Evolutionary conservation across 2,888 invertebrate genomes (phyloP), one percentile per base, ranked within the genome.

Genomic region (Lacanobia oleracea): DNA sequence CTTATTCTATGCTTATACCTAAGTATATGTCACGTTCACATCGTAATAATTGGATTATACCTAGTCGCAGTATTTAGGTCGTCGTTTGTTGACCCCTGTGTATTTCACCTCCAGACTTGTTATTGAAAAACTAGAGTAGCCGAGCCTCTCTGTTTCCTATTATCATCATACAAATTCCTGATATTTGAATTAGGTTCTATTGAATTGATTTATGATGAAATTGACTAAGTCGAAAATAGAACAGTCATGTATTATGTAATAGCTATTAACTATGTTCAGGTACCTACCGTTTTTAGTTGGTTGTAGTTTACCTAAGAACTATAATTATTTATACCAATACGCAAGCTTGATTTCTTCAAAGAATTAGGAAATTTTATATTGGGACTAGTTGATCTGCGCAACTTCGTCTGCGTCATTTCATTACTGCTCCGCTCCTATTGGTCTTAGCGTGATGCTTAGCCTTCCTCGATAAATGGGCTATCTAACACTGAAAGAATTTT

Each of bases 51-150:
- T 92, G 92, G 91, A 93, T 93, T 91, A 91, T 87, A 33, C 33
- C 33, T 33, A 87, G 86, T 83, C 87, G 85, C 86, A 88, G 90
- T 92, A 93, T 93, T 90, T 93, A 90, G 93, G 93, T 93, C 93
- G 92, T 91, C 92, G 91, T 89, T 88, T 88, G 87, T 87, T 90
- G 92, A 92, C 92, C 93, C 92, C 90, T 86, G 88, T 87, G 85
- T 87, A 60, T 74, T 89, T 90, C 88, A 91, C 90, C 91, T 90
- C 89, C 82, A 89, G 89, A 88, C 87, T 86, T 88, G 87, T 88
- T 89, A 88, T 91, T 89, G 86, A 85, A 87, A 84, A 80, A 79
- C 67, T 61, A 79, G 81, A 86, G 83, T 88, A 87, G 80, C 65
- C 82, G 82, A 84, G 83, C 81, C 73, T 48, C 80, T 57, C 70